Evolutionary conservation across 2,888 invertebrate species (phyloP).

Genomic region (Agriopis aurantiaria): DNA sequence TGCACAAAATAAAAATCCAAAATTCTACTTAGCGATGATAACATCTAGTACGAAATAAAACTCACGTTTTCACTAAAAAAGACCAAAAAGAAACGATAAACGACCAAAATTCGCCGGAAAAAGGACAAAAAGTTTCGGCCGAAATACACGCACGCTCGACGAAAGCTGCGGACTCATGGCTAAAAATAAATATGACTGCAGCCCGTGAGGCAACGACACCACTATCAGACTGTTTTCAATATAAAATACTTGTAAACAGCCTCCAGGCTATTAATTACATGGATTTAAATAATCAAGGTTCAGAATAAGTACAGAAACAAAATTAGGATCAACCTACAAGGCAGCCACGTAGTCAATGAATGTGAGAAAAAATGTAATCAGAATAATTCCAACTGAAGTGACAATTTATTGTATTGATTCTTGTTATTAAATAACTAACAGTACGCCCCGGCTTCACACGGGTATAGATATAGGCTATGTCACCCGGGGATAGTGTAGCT

Average conservation of each 20-base stretch:
- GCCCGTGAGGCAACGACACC: constrained; percentile 12
- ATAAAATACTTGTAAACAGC: constrained; percentile 22
- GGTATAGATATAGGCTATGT: too few species aligned
- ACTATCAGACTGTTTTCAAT: constrained; percentile 12
- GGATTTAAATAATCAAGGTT: constrained; percentile 4
- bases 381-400: too few species aligned
- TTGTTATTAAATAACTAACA: too few species aligned
- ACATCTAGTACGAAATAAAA: constrained; percentile 29
- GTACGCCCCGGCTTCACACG: too few species aligned
- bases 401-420: too few species aligned
- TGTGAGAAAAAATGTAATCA: not conserved
- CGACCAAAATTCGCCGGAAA: constrained; percentile 2
- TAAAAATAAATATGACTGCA: constrained; percentile 36
- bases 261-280: constrained; percentile 6
- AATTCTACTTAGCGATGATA: constrained; percentile 26
- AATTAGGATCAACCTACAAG: not conserved
- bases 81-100: constrained; percentile 21
- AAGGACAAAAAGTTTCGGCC: constrained; percentile 27
- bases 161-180: constrained; percentile 31
- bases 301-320: not conserved
- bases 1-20: constrained; percentile 16
- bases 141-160: constrained; percentile 27
- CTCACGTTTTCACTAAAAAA: constrained; percentile 35
- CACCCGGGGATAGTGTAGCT: too few species aligned
- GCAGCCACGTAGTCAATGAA: not conserved